phyloP scores from a whole-genome alignment of 2,888 invertebrate genomes.

The Synergus umbraculus region DNA sequence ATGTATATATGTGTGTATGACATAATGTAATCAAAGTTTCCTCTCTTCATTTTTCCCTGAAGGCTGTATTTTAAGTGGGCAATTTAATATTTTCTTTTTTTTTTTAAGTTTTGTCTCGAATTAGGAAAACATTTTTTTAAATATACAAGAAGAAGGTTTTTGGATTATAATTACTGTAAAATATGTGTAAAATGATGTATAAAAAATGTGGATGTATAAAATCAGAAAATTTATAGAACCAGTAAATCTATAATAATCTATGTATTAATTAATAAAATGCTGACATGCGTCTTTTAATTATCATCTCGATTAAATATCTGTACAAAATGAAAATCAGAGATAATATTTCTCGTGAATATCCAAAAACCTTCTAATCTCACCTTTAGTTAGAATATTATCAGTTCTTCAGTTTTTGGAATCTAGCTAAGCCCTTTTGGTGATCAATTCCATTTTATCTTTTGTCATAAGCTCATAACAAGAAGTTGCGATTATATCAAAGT shows the following conservation, averaged over 20 bases:
- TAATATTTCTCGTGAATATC: conserved; percentile 13
- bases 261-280: not conserved
- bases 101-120: not conserved
- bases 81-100: not conserved
- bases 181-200: too few species aligned
- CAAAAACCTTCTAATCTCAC: conserved; percentile 2
- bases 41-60: not conserved
- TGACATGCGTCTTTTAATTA: not conserved
- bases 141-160: not conserved
- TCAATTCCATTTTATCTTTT: too few species aligned
- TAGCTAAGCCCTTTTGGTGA: too few species aligned
- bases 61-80: not conserved
- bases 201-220: too few species aligned
- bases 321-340: not conserved
- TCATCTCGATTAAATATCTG: conserved; percentile 1
- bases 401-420: too few species aligned
- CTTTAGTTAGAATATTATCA: not conserved
- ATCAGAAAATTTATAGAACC: too few species aligned
- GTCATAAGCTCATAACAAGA: too few species aligned
- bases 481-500: too few species aligned
- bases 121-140: not conserved
- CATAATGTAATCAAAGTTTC: not conserved
- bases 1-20: not conserved
- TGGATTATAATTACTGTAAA: too few species aligned
- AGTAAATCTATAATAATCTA: too few species aligned